These are phyloP conservation scores for Zalophus californianus DNA, from an alignment of 2,797 vertebrate species.

Conservation along the genomic window DNA sequence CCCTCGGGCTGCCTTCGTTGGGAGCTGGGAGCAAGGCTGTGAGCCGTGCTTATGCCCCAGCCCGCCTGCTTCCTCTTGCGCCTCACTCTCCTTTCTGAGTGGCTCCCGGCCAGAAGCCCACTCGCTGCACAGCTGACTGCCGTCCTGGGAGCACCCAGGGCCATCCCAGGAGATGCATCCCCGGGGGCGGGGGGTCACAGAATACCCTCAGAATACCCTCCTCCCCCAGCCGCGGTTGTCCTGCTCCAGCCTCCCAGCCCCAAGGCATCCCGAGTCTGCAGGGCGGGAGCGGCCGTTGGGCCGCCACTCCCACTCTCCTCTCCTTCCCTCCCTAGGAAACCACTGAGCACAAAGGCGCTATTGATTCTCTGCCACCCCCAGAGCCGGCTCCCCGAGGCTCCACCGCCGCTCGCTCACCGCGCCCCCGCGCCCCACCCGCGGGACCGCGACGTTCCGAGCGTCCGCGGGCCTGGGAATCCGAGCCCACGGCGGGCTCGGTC, in stretches of 20 bases:
- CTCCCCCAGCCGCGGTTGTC: accelerated
- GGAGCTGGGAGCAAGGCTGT: neutral
- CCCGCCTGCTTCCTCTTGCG: neutral
- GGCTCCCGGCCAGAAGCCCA: neutral
- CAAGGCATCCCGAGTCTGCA: accelerated
- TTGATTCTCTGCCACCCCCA: conserved; percentile 60
- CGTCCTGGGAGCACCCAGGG: neutral
- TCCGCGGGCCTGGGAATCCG: neutral
- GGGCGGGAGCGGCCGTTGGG: neutral
- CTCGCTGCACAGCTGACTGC: neutral
- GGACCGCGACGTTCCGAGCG: neutral
- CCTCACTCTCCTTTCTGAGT: neutral
- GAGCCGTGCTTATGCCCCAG: neutral
- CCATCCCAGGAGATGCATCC: neutral
- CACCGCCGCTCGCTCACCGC: neutral
- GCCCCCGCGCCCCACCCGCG: neutral
- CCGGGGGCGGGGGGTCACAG: neutral
- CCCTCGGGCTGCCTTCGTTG: accelerated
- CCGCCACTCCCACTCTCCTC: conserved; percentile 8
- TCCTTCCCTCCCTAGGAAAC: conserved; percentile 36
- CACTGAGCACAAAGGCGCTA: conserved; percentile 72
- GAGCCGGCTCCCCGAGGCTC: neutral
- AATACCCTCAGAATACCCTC: neutral
- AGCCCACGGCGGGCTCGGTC: accelerated
- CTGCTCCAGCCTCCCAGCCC: neutral